Evolutionary conservation across 2,797 vertebrate genomes (phyloP).

Genomic region (Peromyscus melanophrys): DNA sequence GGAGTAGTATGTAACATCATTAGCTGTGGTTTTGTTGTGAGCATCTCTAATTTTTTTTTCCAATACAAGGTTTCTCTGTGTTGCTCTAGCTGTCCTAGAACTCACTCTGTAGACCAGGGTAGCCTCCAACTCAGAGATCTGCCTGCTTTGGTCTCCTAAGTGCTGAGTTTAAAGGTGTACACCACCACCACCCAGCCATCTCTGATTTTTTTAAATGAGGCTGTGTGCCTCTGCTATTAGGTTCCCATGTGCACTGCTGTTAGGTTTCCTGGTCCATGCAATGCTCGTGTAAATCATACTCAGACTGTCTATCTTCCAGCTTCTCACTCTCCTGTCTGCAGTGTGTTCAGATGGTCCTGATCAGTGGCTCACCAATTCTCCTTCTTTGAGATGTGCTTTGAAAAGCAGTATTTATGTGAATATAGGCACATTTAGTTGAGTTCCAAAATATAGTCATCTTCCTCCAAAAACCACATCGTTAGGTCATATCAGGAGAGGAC

Average conservation of each 20-base stretch:
- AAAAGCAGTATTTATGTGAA: background rate
- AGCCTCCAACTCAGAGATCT: background rate
- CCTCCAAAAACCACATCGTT: background rate
- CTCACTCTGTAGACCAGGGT: background rate
- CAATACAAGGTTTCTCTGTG: background rate
- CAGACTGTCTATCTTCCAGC: background rate
- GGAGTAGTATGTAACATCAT: background rate
- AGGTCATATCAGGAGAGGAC: background rate
- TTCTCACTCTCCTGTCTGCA: background rate
- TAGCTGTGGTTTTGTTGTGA: constrained; percentile 19
- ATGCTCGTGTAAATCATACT: background rate
- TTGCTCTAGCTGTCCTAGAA: background rate
- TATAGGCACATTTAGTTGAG: background rate
- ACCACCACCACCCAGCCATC: background rate
- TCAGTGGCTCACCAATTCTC: background rate
- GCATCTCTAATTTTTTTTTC: background rate
- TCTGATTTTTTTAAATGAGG: background rate
- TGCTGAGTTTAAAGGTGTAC: background rate
- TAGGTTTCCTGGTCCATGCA: background rate
- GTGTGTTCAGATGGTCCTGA: background rate
- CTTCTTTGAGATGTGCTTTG: background rate
- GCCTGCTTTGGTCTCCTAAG: background rate
- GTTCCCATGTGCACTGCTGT: background rate
- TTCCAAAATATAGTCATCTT: background rate
- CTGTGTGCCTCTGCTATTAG: background rate